phyloP scores from a whole-genome alignment of 2,888 invertebrate genomes.

The Fragum sueziense region DNA sequence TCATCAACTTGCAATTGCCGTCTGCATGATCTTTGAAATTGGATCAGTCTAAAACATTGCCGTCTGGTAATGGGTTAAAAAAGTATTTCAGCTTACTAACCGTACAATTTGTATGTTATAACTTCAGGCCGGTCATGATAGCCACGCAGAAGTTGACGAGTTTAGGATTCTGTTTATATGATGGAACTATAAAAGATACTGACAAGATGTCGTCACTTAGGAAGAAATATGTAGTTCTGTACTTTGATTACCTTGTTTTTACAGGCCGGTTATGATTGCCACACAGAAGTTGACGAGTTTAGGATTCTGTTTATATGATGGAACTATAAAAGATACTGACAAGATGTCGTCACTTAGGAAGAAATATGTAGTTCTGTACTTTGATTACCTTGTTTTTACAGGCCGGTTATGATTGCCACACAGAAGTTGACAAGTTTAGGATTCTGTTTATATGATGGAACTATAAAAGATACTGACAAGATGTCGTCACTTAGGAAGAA shows the following conservation, averaged over 20 bases:
- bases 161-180: conserved; percentile 71
- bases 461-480: conserved; percentile 49
- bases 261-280: conserved; percentile 77
- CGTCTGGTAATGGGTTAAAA: too few species aligned
- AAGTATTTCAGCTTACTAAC: too few species aligned
- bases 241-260: too few species aligned
- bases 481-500: conserved; percentile 65
- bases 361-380: conserved; percentile 68
- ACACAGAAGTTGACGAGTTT: conserved; percentile 77
- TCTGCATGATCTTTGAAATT: too few species aligned
- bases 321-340: conserved; percentile 53
- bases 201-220: conserved; percentile 66
- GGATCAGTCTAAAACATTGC: too few species aligned
- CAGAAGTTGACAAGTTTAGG: conserved; percentile 75
- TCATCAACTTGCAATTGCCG: too few species aligned
- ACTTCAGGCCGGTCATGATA: conserved; percentile 75
- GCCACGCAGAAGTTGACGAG: conserved; percentile 78
- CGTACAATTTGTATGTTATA: too few species aligned
- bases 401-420: conserved; percentile 75
- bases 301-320: conserved; percentile 71
- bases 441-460: conserved; percentile 69
- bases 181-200: conserved; percentile 58
- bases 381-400: too few species aligned
- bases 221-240: conserved; percentile 68
- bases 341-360: conserved; percentile 66